Evolutionary conservation across 2,113 vertebrate genomes (phyloP).

Genomic region (Tragelaphus scriptus): DNA sequence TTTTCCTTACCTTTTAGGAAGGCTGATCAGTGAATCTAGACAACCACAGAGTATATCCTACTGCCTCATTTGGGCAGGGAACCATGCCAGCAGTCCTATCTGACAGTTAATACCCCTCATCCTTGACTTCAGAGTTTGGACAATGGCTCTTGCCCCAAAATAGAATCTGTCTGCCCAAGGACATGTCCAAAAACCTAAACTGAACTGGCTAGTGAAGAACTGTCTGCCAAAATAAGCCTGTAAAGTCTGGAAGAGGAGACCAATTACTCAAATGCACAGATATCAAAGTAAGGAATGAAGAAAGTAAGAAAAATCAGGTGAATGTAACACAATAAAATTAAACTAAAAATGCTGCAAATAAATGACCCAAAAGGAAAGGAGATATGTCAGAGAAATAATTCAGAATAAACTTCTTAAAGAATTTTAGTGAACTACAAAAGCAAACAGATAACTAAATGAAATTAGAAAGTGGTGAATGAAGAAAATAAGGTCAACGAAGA

Average conservation of each 20-base stretch:
- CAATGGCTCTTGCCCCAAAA: neutral
- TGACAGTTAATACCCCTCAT: neutral
- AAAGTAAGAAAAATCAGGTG: neutral
- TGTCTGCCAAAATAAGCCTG: neutral
- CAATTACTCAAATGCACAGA: neutral
- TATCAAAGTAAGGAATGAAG: neutral
- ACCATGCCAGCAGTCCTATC: neutral
- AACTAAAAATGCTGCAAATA: neutral
- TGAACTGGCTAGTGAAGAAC: neutral
- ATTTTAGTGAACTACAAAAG: neutral
- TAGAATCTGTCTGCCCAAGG: neutral
- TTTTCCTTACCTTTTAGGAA: neutral
- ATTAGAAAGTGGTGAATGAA: neutral
- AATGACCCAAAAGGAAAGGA: neutral
- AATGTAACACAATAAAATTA: neutral
- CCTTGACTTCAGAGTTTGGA: neutral
- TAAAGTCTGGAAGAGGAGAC: neutral
- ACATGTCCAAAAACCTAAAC: neutral
- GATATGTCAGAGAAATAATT: neutral
- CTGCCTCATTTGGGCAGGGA: neutral
- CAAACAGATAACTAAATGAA: neutral
- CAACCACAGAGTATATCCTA: neutral
- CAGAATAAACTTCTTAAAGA: neutral
- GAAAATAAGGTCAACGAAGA: neutral
- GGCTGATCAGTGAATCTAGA: neutral